Evolutionary conservation across 2,113 vertebrate genomes (phyloP), one percentile per base, ranked within the genome.

Genomic region (Nestor notabilis): DNA sequence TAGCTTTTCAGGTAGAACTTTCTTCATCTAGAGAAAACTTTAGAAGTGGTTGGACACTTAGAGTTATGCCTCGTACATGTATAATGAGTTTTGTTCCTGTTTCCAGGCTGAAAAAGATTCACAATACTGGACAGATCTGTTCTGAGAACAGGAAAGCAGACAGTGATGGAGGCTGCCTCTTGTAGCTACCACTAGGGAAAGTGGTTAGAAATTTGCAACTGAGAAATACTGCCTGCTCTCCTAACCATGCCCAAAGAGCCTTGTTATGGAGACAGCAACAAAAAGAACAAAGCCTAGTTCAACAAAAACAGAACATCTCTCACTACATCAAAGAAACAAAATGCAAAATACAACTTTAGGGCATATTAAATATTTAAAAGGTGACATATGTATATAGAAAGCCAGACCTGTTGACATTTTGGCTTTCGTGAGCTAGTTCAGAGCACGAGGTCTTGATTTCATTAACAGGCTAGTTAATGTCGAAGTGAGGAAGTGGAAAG

Each of bases 351-450:
- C 89, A 95, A 94, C 96, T 97, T 95, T 74, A 95, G 95, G 96
- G 95, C 95, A 89, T 94, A 97, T 97, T 96, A 97, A 97, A 97
- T 93, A 95, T 97, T 97, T 95, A 97, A 93, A 92, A 89, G 91
- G 91, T 97, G 95, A 93, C 95, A 96, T 89, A 92, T 76, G 91
- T 93, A 77, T 89, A 63, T 93, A 89, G 65, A 94, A 95, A 95
- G 91, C 85, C 58, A 96, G 95, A 87, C 89, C 81, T 93, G 83
- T 84, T 97, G 95, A 97, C 91, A 72, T 95, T 96, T 97, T 87
- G 93, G 91, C 74, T 95, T 95, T 82, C 7, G 10, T 96, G 94
- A 80, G 1, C 84, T 89, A 66, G 65, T 89, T 97, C 46, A 83
- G 89, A 63, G 71, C 75, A 91, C 82, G 66, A 91, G 52, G 74